Conservation (phyloP, 1,140 invertebrate genomes). For the Drosophila sulfurigaster region DNA sequence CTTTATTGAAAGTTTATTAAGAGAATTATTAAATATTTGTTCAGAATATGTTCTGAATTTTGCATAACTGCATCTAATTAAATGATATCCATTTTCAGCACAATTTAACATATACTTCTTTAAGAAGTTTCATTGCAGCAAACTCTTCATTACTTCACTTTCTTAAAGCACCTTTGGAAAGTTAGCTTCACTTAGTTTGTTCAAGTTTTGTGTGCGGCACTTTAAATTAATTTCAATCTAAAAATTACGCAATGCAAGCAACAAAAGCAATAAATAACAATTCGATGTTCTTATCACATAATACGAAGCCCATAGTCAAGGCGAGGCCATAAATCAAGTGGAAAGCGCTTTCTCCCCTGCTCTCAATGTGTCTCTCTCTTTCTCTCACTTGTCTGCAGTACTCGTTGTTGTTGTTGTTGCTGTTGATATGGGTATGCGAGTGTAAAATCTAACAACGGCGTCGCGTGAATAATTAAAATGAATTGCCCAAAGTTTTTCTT, state of each 20-base stretch:
- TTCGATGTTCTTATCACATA: constrained; percentile 82
- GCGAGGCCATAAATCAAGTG: constrained; percentile 73
- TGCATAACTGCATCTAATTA: too few species aligned
- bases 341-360: constrained; percentile 44
- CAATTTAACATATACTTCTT: too few species aligned
- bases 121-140: too few species aligned
- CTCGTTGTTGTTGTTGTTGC: constrained; percentile 14
- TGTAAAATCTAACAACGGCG: constrained; percentile 69
- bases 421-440: constrained; percentile 53
- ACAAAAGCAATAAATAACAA: constrained; percentile 71
- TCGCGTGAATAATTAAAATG: constrained; percentile 81
- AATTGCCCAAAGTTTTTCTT: constrained; percentile 62
- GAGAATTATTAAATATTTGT: too few species aligned
- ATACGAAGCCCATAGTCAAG: constrained; percentile 47
- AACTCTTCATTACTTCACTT: not conserved
- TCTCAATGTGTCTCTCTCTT: not conserved
- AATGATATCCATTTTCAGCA: too few species aligned
- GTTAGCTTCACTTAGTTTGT: not conserved
- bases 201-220: constrained; percentile 10
- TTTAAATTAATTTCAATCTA: constrained; percentile 62
- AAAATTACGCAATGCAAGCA: constrained; percentile 59
- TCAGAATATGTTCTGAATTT: too few species aligned
- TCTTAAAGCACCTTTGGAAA: not conserved
- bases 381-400: constrained; percentile 3
- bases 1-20: too few species aligned